phyloP scores from a whole-genome alignment of 2,113 vertebrate genomes.

The Osmerus mordax region DNA sequence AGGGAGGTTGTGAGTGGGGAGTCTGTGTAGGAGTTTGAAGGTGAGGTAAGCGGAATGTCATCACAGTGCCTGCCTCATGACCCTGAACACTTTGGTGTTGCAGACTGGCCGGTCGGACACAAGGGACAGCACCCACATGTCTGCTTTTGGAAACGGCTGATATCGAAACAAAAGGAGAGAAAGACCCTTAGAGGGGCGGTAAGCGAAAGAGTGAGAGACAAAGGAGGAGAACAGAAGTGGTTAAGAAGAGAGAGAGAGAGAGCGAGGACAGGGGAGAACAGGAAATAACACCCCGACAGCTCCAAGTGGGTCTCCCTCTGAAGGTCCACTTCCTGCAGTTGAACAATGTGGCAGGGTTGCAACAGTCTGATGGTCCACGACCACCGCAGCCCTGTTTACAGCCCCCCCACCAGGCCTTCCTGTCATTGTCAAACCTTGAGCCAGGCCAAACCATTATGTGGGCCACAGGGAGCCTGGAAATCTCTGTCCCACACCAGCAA shows the following conservation, averaged over 20 bases:
- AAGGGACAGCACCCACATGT: neutral
- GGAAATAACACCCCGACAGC: neutral
- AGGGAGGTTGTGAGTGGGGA: neutral
- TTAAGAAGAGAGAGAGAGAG: neutral
- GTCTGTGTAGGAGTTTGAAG: neutral
- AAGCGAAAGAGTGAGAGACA: neutral
- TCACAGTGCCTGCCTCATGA: neutral
- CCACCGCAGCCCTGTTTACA: constrained; percentile 46
- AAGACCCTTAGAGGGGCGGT: neutral
- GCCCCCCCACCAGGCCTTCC: constrained; percentile 52
- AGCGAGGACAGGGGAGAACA: neutral
- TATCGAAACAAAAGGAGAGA: neutral
- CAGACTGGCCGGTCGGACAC: neutral
- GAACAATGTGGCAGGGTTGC: constrained; percentile 57
- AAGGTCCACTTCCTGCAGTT: constrained; percentile 57
- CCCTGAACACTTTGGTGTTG: neutral
- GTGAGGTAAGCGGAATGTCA: neutral
- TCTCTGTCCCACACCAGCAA: constrained; percentile 6
- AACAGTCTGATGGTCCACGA: constrained; percentile 31
- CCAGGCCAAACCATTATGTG: constrained; percentile 19
- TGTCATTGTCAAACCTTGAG: constrained; percentile 61
- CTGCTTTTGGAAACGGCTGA: too few relatives aligned
- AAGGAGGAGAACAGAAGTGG: neutral
- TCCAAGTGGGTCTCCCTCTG: neutral
- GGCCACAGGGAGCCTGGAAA: neutral